These are phyloP conservation scores for Torymus aiolomorphi DNA, from an alignment of 2,888 invertebrate genomes.

Conservation along the genomic window DNA sequence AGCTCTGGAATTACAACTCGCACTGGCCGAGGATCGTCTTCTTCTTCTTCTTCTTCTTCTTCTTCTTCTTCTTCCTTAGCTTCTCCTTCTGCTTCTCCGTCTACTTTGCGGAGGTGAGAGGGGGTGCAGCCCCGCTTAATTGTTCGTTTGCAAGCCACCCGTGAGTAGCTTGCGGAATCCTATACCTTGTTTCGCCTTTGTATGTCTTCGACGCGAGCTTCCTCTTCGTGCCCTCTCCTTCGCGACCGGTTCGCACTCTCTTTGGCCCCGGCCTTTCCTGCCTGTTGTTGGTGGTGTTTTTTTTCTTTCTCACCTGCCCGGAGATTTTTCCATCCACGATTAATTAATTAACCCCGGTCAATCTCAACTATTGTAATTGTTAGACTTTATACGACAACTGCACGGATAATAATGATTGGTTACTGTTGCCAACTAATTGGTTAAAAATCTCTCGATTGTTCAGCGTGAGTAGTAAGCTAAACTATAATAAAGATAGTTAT, in stretches of 20 bases:
- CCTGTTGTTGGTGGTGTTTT: background rate
- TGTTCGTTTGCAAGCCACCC: constrained; percentile 53
- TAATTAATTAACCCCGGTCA: too few relatives aligned
- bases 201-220: background rate
- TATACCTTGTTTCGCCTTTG: constrained; percentile 36
- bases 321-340: too few relatives aligned
- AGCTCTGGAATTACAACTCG: constrained; percentile 56
- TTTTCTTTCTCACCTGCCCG: too few relatives aligned
- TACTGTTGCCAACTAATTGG: too few relatives aligned
- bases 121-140: constrained; percentile 40
- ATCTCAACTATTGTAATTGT: too few relatives aligned
- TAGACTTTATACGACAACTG: too few relatives aligned
- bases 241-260: background rate
- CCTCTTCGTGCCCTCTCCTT: background rate
- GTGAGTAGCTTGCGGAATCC: constrained; percentile 52
- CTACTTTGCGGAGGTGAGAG: constrained; percentile 7
- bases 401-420: too few relatives aligned
- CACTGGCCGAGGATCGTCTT: constrained; percentile 23
- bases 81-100: constrained; percentile 12
- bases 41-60: constrained; percentile 22
- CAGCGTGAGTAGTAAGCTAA: too few relatives aligned
- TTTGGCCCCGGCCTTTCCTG: background rate
- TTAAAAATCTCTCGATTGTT: too few relatives aligned
- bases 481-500: too few relatives aligned
- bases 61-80: too few relatives aligned